Conservation (phyloP, 2,113 vertebrate species). For the Salvator merianae region DNA sequence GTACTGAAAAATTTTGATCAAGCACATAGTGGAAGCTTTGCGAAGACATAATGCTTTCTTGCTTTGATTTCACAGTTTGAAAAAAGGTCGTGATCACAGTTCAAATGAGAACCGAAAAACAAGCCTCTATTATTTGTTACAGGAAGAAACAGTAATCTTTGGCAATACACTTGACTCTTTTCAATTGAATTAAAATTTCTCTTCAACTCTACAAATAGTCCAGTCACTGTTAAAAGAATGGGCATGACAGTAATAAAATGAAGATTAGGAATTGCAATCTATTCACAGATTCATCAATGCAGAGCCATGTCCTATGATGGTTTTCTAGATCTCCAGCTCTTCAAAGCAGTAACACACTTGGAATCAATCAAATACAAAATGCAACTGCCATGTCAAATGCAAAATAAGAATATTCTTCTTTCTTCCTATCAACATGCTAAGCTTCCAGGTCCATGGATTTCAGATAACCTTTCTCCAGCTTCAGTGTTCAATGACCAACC, state of each 20-base stretch:
- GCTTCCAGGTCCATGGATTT: neutral
- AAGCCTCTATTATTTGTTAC: slow-evolving; percentile 22
- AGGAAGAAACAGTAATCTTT: slow-evolving; percentile 14
- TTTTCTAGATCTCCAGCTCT: neutral
- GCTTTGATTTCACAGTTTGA: slow-evolving; percentile 34
- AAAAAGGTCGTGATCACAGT: slow-evolving; percentile 25
- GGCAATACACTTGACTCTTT: slow-evolving; percentile 1
- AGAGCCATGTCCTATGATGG: neutral
- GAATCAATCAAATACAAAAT: neutral
- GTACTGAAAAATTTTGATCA: slow-evolving; percentile 22
- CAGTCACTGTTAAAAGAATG: slow-evolving; percentile 14
- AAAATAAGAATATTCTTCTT: neutral
- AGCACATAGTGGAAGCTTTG: slow-evolving; percentile 7
- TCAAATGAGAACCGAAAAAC: slow-evolving; percentile 8
- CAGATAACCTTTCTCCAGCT: neutral
- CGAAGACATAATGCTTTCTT: slow-evolving; percentile 21
- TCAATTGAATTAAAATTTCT: slow-evolving; percentile 27
- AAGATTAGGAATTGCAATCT: neutral
- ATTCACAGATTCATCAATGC: neutral
- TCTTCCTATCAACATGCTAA: neutral
- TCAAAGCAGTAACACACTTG: neutral
- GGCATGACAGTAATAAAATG: neutral
- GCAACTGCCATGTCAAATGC: neutral
- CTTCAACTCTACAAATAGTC: slow-evolving; percentile 6
- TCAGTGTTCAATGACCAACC: neutral